These are phyloP conservation scores for Lamellibrachia satsuma DNA, from an alignment of 2,888 invertebrate genomes.

Conservation along the genomic window DNA sequence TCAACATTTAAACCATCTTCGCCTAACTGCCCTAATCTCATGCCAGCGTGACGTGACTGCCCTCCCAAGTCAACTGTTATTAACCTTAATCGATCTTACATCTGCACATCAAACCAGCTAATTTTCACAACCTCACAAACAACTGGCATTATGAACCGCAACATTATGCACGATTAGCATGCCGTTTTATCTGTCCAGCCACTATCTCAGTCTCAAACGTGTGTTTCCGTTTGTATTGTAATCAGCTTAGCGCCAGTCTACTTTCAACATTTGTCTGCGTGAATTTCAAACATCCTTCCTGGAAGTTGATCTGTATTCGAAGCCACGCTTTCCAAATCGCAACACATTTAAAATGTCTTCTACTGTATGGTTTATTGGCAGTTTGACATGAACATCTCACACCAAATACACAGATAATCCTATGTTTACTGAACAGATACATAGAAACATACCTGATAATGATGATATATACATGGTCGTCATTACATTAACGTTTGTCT, in stretches of 20 bases:
- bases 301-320: background rate
- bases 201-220: background rate
- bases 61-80: background rate
- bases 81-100: background rate
- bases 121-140: background rate
- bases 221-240: background rate
- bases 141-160: background rate
- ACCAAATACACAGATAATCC: background rate
- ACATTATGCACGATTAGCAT: background rate
- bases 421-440: background rate
- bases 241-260: background rate
- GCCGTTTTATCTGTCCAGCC: background rate
- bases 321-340: background rate
- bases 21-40: background rate
- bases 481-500: background rate
- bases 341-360: background rate
- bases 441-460: conserved; percentile 17
- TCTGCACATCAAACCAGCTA: background rate
- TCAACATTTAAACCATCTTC: background rate
- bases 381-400: background rate
- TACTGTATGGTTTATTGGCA: background rate
- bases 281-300: background rate
- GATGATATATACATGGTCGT: background rate
- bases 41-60: background rate
- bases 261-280: background rate